phyloP scores from a whole-genome alignment of 2,888 invertebrate species.

The Drosophila nigricruria region DNA sequence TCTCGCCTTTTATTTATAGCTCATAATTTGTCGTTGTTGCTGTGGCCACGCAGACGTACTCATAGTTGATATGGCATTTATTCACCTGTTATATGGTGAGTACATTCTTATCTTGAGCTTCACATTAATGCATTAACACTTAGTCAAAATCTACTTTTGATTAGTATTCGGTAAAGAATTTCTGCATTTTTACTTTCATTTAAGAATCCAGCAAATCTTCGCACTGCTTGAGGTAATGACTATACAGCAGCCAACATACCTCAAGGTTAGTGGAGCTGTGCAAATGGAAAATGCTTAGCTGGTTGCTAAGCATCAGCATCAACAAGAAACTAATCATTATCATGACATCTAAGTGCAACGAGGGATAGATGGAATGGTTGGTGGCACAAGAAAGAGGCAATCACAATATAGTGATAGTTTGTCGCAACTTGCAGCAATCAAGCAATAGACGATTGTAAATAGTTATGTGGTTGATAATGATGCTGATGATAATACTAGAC shows the following conservation, averaged over 20 bases:
- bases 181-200: neutral
- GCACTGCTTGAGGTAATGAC: no score
- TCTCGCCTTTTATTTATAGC: constrained; percentile 39
- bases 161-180: neutral
- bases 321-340: neutral
- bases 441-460: neutral
- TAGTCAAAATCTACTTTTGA: neutral
- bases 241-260: neutral
- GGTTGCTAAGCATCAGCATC: neutral
- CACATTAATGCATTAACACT: neutral
- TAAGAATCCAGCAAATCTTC: neutral
- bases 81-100: constrained; percentile 17
- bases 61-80: constrained; percentile 26
- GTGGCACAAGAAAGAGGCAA: neutral
- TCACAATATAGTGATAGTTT: neutral
- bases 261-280: neutral
- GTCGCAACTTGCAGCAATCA: neutral
- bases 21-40: constrained; percentile 40
- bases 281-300: neutral
- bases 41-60: constrained; percentile 36
- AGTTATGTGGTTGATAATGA: neutral
- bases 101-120: constrained; percentile 8
- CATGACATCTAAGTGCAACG: neutral
- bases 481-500: neutral
- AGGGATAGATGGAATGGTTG: neutral